These are phyloP conservation scores for Collichthys lucidus DNA, from an alignment of 2,113 vertebrate genomes.

Conservation along the genomic window DNA sequence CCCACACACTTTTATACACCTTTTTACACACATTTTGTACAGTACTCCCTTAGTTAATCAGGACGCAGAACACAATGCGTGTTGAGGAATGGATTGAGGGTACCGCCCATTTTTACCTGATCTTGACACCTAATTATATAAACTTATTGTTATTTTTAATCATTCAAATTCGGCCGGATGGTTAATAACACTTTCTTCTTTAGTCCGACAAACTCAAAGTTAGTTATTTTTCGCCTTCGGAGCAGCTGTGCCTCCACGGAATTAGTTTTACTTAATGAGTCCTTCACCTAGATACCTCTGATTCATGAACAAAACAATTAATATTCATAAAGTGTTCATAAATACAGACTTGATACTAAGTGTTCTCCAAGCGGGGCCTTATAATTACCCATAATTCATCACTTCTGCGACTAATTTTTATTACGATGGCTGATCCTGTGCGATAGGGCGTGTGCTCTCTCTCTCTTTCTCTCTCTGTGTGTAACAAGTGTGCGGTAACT, in stretches of 20 bases:
- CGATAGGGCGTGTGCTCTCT: slow-evolving; percentile 21
- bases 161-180: no score
- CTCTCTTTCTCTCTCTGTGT: background rate
- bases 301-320: slow-evolving; percentile 47
- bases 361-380: slow-evolving; percentile 29
- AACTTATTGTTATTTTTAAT: no score
- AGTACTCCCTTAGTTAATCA: no score
- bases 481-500: slow-evolving; percentile 23
- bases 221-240: slow-evolving; percentile 18
- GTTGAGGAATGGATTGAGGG: no score
- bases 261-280: slow-evolving; percentile 40
- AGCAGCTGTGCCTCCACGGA: slow-evolving; percentile 10
- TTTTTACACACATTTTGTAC: no score
- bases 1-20: no score
- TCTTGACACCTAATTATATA: no score
- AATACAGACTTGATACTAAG: slow-evolving; percentile 47
- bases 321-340: slow-evolving; percentile 52
- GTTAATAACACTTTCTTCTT: no score
- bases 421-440: slow-evolving; percentile 29
- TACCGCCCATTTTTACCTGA: no score
- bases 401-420: slow-evolving; percentile 29
- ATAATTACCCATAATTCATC: slow-evolving; percentile 67
- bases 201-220: no score
- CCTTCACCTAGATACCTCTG: slow-evolving; percentile 41
- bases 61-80: no score